These are phyloP conservation scores for Tapirus terrestris DNA, from an alignment of 2,113 vertebrate species.

Conservation along the genomic window DNA sequence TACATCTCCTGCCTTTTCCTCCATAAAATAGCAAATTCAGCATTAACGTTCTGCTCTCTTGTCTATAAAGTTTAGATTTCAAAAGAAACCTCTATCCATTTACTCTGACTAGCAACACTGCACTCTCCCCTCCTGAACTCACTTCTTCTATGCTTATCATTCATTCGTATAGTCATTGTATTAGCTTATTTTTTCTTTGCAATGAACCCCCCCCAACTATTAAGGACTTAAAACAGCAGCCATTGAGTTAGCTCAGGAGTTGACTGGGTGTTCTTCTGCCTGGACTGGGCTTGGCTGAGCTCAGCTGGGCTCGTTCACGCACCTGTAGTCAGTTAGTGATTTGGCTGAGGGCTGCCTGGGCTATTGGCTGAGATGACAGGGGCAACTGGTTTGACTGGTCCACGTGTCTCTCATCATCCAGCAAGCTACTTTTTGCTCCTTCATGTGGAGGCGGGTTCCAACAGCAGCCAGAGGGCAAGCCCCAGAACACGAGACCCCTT, in stretches of 20 bases:
- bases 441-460: background rate
- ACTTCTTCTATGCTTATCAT: background rate
- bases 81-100: background rate
- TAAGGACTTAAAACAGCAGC: background rate
- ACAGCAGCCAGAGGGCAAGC: background rate
- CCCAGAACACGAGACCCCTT: background rate
- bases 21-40: conserved; percentile 41
- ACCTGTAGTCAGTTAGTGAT: background rate
- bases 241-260: background rate
- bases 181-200: background rate
- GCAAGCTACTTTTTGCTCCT: background rate
- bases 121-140: background rate
- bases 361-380: background rate
- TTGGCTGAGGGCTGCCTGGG: background rate
- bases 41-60: background rate
- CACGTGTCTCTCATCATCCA: background rate
- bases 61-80: background rate
- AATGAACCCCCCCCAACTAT: background rate
- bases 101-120: background rate
- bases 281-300: background rate
- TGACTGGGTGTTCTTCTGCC: background rate
- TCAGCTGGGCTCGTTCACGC: background rate
- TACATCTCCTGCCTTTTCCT: background rate
- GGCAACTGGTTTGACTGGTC: background rate
- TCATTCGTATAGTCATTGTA: background rate